Percentiles rank a stretch among this genome's conserved stretches.
These are phyloP conservation scores for Apodemus sylvaticus DNA, from an alignment of 2,113 vertebrate genomes.

Conservation along the genomic window DNA sequence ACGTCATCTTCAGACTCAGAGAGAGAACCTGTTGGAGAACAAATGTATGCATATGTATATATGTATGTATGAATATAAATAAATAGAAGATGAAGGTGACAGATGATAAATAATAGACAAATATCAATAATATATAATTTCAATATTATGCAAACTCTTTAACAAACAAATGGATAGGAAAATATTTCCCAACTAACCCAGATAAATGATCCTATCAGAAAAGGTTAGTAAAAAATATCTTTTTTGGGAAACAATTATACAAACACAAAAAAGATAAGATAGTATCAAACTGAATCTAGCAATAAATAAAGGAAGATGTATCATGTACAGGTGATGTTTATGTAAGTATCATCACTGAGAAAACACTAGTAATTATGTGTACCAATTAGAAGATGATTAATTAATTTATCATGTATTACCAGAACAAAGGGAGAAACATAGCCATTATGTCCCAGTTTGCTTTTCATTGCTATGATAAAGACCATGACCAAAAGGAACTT, in stretches of 20 bases:
- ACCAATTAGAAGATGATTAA: background rate
- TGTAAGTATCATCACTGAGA: background rate
- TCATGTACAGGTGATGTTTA: background rate
- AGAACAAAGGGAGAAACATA: background rate
- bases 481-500: background rate
- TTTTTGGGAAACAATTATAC: background rate
- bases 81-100: background rate
- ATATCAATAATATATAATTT: background rate
- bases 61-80: background rate
- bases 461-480: background rate
- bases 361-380: background rate
- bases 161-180: background rate
- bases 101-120: background rate
- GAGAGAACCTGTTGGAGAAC: background rate
- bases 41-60: background rate
- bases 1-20: background rate
- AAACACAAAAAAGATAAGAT: background rate
- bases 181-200: background rate
- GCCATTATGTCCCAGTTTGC: background rate
- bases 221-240: background rate
- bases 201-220: background rate
- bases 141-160: background rate
- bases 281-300: background rate
- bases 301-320: background rate
- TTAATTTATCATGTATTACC: background rate